These are phyloP conservation scores for Tenebrosternarchus preto DNA, from an alignment of 2,113 vertebrate species.

Conservation along the genomic window DNA sequence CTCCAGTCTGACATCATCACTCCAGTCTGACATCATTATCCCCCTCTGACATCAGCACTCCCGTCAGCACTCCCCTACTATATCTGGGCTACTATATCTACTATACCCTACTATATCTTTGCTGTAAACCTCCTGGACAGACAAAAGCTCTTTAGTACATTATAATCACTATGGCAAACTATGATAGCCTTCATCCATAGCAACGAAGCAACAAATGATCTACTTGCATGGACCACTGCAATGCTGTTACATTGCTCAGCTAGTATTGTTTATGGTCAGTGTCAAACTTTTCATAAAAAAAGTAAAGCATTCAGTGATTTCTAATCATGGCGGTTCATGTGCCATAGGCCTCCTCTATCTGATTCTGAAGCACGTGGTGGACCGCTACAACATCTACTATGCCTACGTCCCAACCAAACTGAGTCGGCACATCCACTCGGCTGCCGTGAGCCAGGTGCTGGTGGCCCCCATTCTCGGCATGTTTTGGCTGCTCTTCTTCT, in stretches of 20 bases:
- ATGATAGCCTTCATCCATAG: background rate
- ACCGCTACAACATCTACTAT: conserved; percentile 97
- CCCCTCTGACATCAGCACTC: no score
- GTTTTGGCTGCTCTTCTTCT: conserved; percentile 98
- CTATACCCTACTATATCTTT: conserved; percentile 19
- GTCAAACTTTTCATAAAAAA: background rate
- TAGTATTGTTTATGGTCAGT: background rate
- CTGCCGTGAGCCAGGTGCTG: conserved; percentile 87
- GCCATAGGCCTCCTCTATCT: conserved; percentile 87
- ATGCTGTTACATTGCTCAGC: background rate
- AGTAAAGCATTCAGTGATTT: background rate
- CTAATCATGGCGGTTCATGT: background rate
- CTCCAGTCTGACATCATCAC: background rate
- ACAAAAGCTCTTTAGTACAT: background rate
- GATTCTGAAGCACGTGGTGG: conserved; percentile 93
- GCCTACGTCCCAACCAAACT: conserved; percentile 93
- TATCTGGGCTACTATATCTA: conserved; percentile 36
- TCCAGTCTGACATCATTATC: no score
- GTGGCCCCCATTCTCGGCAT: conserved; percentile 90
- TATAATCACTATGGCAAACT: background rate
- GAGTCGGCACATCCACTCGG: conserved; percentile 85
- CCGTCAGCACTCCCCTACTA: background rate
- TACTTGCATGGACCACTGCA: no score
- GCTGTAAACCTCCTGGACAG: background rate
- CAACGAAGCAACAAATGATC: background rate